Base-by-base conservation (phyloP, 2,797 vertebrate species). In the Molothrus ater region DNA sequence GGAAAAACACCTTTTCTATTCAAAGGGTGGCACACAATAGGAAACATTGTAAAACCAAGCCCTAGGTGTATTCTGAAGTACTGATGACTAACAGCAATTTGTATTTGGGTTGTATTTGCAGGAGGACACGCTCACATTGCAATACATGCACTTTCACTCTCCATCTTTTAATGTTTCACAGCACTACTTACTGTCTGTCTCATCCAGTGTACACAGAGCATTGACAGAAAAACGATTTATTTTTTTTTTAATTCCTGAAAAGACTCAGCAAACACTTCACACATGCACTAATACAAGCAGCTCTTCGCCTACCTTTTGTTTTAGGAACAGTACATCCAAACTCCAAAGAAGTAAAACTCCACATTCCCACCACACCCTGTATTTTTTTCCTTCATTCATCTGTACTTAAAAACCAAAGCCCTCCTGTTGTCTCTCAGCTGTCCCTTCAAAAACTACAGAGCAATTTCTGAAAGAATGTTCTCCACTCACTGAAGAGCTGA, bases 401-500 rank as follows among this genome's bases (percentile, higher is more conserved):
- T 5, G 16, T 20, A 80, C 54, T 76, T 20, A 70, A 94, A 86
- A 66, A 43, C 26, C 4, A n/a, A 82, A 95, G 57, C 38, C 17
- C 54, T 89, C 26, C 64, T 50, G 43, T 11, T 69, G 92, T 85
- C 96, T 92, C 97, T 97, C 80, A 97, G 80, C 63, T 90, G 78
- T 86, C 38, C 90, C 79, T 93, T 97, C 98, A 98, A 60, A 66
- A 98, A 98, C 98, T 97, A 92, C 97, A 97, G 59, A 69, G 50
- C 4, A 7, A 31, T 57, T 92, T 60, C 90, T 51, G 68, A 45
- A 40, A 60, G 59, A 54, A 61, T 6, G 8, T 13, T 60, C 54
- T 81, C 43, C 70, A 29, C 40, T 0, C 21, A 48, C 40, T 20
- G 12, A 75, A 64, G 68, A 90, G 54, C 86, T 56, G 83, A 94